These are phyloP conservation scores for Sylvietta virens DNA, from an alignment of 2,113 vertebrate genomes.

Conservation along the genomic window DNA sequence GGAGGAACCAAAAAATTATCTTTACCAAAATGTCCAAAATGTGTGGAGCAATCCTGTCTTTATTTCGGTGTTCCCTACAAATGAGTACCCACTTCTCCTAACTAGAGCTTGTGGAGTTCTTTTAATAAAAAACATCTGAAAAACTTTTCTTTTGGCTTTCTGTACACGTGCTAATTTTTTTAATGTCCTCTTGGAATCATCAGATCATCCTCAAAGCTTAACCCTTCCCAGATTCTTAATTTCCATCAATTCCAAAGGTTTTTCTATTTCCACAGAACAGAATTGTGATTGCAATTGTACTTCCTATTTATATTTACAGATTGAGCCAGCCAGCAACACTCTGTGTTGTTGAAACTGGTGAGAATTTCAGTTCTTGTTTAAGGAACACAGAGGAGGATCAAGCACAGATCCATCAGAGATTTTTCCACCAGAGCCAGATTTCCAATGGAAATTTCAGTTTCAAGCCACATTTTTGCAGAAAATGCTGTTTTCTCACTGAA, in stretches of 20 bases:
- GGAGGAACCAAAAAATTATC: background rate
- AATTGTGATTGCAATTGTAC: background rate
- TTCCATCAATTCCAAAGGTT: background rate
- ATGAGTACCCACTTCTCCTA: background rate
- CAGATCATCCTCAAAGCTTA: background rate
- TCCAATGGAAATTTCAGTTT: background rate
- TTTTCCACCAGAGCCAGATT: background rate
- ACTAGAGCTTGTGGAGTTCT: background rate
- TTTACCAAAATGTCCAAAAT: background rate
- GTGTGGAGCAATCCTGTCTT: background rate
- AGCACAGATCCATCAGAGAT: background rate
- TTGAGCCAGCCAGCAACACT: background rate
- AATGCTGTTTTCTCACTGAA: background rate
- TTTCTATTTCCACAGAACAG: background rate
- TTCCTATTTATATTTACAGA: background rate
- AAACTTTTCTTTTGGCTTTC: background rate
- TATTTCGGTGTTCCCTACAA: background rate
- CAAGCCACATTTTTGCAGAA: background rate
- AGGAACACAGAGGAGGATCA: background rate
- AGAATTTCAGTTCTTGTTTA: background rate
- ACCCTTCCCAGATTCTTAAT: background rate
- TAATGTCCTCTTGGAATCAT: background rate
- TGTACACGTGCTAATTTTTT: background rate
- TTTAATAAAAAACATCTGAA: background rate
- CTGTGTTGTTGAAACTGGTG: background rate